phyloP scores from a whole-genome alignment of 35 echinoderm and acorn worm species.

The Chiridota heheva region DNA sequence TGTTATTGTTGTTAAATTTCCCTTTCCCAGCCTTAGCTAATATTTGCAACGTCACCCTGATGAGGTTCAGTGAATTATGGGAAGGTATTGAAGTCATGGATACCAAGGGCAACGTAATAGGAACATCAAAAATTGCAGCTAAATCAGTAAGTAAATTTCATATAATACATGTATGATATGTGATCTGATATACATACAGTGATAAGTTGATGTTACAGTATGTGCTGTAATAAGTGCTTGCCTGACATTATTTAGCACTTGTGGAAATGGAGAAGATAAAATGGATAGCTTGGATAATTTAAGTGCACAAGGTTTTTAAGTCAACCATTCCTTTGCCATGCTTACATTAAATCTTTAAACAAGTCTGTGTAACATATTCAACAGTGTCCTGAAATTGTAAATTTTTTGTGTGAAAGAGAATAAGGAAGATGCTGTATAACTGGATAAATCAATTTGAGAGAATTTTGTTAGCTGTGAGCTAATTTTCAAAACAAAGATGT shows the following conservation, averaged over 20 bases:
- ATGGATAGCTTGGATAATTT: too few species aligned
- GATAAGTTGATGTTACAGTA: background rate
- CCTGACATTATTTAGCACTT: background rate
- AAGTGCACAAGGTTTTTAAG: too few species aligned
- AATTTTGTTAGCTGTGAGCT: too few species aligned
- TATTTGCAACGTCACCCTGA: constrained; percentile 84
- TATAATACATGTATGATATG: background rate
- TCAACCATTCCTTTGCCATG: too few species aligned
- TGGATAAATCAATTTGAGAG: too few species aligned
- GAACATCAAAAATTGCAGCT: constrained; percentile 91
- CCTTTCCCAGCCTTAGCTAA: constrained; percentile 79
- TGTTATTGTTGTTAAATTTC: too few species aligned
- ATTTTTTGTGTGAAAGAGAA: too few species aligned
- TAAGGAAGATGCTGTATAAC: too few species aligned
- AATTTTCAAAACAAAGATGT: too few species aligned
- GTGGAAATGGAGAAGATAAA: background rate
- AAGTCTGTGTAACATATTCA: too few species aligned
- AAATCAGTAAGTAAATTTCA: constrained; percentile 69
- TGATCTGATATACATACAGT: background rate
- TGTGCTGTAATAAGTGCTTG: background rate
- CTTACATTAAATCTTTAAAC: too few species aligned
- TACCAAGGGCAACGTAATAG: constrained; percentile 64
- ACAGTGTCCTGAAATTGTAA: too few species aligned
- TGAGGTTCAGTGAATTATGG: constrained; percentile 88
- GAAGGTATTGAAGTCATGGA: constrained; percentile 91